These are phyloP conservation scores for Pica pica DNA, from an alignment of 2,113 vertebrate species.

Conservation along the genomic window DNA sequence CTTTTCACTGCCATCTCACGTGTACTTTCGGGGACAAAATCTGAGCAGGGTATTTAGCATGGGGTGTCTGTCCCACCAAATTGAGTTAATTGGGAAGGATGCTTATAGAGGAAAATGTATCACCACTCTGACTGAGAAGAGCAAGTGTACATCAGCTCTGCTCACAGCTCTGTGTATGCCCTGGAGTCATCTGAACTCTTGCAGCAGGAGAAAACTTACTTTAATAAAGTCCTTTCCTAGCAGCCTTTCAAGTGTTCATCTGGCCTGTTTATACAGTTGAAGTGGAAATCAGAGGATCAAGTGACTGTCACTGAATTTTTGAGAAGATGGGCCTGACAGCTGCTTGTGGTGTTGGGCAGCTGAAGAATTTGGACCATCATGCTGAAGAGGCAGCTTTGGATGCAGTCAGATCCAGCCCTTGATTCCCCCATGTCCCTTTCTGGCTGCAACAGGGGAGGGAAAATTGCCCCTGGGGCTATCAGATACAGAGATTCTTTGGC, in stretches of 20 bases:
- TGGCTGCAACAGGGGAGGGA: not conserved
- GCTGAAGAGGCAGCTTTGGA: not conserved
- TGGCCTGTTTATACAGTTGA: not conserved
- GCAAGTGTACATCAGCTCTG: not conserved
- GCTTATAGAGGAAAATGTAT: not conserved
- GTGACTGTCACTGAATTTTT: not conserved
- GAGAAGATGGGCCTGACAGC: not conserved
- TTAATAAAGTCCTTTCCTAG: not conserved
- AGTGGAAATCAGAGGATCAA: not conserved
- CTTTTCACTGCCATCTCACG: rapidly evolving
- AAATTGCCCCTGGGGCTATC: not conserved
- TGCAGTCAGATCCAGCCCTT: rapidly evolving
- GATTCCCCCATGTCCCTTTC: not conserved
- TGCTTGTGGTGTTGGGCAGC: not conserved
- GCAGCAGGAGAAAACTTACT: not conserved
- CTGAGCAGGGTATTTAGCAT: not conserved
- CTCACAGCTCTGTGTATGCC: not conserved
- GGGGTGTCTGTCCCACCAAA: not conserved
- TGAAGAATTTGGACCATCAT: rapidly evolving
- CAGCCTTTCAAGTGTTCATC: not conserved
- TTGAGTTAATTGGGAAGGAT: not conserved
- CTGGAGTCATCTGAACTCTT: not conserved
- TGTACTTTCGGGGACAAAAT: not conserved
- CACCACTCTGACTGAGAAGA: not conserved
- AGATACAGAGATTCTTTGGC: not conserved